Percentiles rank a stretch among this genome's conserved stretches.
Evolutionary conservation across 2,113 vertebrate genomes (phyloP).

Genomic region (Theristicus caerulescens): DNA sequence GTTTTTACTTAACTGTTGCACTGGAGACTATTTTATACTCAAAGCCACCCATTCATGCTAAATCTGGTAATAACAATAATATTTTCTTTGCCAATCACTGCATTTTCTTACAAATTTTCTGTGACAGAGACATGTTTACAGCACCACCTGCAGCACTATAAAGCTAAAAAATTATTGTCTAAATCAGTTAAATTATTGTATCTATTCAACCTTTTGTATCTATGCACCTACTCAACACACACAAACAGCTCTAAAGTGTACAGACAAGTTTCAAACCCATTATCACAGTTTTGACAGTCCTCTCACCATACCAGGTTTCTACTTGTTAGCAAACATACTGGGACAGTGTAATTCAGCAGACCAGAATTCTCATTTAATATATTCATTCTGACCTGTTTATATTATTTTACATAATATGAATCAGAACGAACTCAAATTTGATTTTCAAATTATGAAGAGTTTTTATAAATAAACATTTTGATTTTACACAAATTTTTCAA

Average conservation of each 20-base stretch:
- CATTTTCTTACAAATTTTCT: neutral
- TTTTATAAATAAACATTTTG: neutral
- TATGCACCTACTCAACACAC: neutral
- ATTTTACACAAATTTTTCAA: neutral
- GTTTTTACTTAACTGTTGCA: constrained; percentile 28
- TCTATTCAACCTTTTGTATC: neutral
- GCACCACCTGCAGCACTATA: neutral
- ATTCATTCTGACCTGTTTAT: neutral
- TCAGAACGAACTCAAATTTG: neutral
- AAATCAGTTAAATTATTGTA: neutral
- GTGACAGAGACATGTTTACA: neutral
- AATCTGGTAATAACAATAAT: neutral
- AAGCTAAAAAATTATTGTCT: neutral
- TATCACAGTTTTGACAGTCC: neutral
- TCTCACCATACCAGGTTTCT: neutral
- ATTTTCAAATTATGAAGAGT: neutral
- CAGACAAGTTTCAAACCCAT: neutral
- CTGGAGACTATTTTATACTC: neutral
- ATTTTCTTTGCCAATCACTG: constrained; percentile 1
- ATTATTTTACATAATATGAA: neutral
- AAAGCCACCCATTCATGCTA: neutral
- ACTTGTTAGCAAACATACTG: neutral
- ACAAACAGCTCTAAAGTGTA: neutral
- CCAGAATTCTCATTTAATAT: neutral
- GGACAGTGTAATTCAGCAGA: neutral